Base-by-base conservation (phyloP, 2,113 vertebrate species). In the Panurus biarmicus region DNA sequence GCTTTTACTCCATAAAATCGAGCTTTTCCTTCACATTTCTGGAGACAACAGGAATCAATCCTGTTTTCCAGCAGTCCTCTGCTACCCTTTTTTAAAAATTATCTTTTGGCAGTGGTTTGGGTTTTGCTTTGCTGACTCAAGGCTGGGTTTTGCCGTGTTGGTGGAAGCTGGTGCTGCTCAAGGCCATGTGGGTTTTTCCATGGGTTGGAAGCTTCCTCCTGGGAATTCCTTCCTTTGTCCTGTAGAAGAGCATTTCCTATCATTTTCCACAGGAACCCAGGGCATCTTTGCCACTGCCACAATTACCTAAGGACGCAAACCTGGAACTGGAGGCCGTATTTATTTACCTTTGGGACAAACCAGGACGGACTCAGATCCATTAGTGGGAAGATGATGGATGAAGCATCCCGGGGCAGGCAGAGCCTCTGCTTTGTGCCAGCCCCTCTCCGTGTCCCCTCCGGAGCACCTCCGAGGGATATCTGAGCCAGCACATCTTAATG, bases 391-490 rank as follows among this genome's bases (percentile, higher is more conserved):
- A 7, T 50, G 86, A 94, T 2, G 80, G 76, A 92, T 4, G 53
- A 25, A 1, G 0, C 40, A 10, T 18, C 56, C 16, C 1, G 58
- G 73, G 65, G 42, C 40, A 23, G 77, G 72, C 50, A 61, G 64
- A 70, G 23, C 70, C 31, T 62, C 82, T 72, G 82, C 81, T 89
- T 67, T 18, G 80, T 87, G 81, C 95, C 91, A 87, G 31, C 93
- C 42, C 56, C 1, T 6, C 1, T 6, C 26, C 1, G 0, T 0
- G 6, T 38, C 76, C 69, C 64, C 84, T 53, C 50, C 2, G 0
- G 54, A 84, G 73, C 85, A 76, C 91, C 89, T 73, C 50, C 0
- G n/a, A 47, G 76, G 25, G n/a, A 40, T 35, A 4, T 51, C 83
- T 87, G 89, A 94, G 93, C 85, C 94, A 71, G 8, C 89, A 74